Evolutionary conservation across 2,888 invertebrate species (phyloP).

Genomic region (Heliconius sara): DNA sequence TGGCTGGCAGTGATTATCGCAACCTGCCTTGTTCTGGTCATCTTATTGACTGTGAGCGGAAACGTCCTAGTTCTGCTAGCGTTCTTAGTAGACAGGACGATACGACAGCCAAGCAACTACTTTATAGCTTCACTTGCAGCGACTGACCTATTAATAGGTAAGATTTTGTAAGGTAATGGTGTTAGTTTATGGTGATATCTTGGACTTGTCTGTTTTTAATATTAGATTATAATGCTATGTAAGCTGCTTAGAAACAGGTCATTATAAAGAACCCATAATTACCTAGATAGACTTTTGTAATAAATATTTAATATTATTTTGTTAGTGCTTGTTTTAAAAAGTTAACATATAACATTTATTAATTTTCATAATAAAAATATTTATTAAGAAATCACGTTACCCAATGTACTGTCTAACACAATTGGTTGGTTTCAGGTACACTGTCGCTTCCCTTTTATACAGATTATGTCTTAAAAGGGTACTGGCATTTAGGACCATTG

Average conservation of each 20-base stretch:
- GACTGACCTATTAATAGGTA: conserved; percentile 97
- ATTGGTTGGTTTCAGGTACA: conserved; percentile 86
- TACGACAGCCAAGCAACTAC: conserved; percentile 99
- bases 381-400: background rate
- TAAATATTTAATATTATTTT: too few relatives aligned
- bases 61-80: conserved; percentile 97
- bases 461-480: conserved; percentile 97
- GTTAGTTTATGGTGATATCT: background rate
- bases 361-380: background rate
- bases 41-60: conserved; percentile 96
- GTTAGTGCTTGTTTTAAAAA: background rate
- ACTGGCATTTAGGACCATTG: conserved; percentile 98
- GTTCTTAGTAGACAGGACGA: conserved; percentile 96
- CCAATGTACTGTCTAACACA: conserved; percentile 20
- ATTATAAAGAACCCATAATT: too few relatives aligned
- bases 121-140: conserved; percentile 99
- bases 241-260: background rate
- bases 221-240: background rate
- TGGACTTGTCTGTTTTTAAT: background rate
- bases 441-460: conserved; percentile 99
- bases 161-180: conserved; percentile 52
- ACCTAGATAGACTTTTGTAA: too few relatives aligned
- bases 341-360: background rate
- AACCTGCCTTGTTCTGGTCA: conserved; percentile 92
- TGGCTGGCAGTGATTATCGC: conserved; percentile 96